phyloP scores from a whole-genome alignment of 2,113 vertebrate species.

The Gulo gulo region DNA sequence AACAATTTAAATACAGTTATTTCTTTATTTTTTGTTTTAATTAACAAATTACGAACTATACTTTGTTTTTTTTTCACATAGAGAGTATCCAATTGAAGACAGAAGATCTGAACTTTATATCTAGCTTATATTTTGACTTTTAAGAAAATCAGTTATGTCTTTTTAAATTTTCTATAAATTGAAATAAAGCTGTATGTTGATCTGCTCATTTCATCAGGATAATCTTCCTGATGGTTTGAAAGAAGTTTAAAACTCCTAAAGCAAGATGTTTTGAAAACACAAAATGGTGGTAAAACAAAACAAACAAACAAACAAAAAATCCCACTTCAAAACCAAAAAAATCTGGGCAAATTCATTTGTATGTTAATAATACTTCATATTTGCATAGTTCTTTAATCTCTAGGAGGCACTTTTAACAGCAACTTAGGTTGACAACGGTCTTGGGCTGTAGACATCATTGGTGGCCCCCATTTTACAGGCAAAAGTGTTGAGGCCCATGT shows the following conservation, averaged over 20 bases:
- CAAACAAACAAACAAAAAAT: not conserved
- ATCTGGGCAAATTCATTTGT: not conserved
- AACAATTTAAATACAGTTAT: slow-evolving; percentile 1
- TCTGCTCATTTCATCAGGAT: not conserved
- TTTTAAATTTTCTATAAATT: not conserved
- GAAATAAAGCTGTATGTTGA: not conserved
- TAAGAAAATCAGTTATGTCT: not conserved
- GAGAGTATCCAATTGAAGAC: not conserved
- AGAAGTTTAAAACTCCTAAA: slow-evolving; percentile 4
- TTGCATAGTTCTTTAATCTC: not conserved
- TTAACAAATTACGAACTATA: not conserved
- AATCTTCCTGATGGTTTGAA: not conserved
- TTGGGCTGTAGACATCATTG: not conserved
- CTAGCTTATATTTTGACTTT: not conserved
- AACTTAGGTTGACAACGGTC: not conserved
- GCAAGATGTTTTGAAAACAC: not conserved
- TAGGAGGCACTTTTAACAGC: not conserved
- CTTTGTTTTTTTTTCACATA: not conserved
- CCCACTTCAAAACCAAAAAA: not conserved
- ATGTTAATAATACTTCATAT: not conserved
- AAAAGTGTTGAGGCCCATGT: not conserved
- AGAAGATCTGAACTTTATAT: not conserved
- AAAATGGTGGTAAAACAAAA: not conserved
- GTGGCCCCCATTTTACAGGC: not conserved
- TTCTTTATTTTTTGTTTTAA: slow-evolving; percentile 28